Evolutionary conservation across 2,888 invertebrate genomes (phyloP).

Genomic region (Pristionchus japonicus): DNA sequence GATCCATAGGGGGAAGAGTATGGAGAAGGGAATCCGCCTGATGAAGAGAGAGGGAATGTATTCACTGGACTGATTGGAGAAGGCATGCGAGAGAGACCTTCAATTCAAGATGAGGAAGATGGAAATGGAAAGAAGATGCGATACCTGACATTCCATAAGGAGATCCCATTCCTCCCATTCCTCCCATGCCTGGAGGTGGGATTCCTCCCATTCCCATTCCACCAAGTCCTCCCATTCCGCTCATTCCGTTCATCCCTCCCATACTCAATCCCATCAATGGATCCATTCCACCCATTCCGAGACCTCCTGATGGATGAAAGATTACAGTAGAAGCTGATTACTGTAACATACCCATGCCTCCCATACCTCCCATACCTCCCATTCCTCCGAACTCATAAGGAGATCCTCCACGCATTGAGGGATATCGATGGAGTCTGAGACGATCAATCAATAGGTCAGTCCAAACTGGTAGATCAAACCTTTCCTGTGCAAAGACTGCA

Average conservation of each 20-base stretch:
- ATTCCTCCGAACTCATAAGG: constrained; percentile 26
- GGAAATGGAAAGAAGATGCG: not conserved
- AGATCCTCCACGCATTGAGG: not conserved
- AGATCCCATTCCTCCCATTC: constrained; percentile 3
- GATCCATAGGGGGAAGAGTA: not conserved
- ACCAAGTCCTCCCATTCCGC: no score
- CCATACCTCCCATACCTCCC: constrained; percentile 40
- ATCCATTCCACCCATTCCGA: constrained; percentile 21
- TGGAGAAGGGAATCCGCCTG: constrained; percentile 26
- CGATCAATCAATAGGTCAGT: not conserved
- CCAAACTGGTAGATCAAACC: not conserved
- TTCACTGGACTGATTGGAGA: constrained; percentile 41
- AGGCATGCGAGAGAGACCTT: constrained; percentile 6
- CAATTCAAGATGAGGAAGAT: not conserved
- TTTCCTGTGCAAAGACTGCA: not conserved
- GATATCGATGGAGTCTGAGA: not conserved
- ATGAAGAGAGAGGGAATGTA: constrained; percentile 27
- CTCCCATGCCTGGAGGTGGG: not conserved
- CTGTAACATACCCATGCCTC: constrained; percentile 3
- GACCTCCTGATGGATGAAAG: not conserved
- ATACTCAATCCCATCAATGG: not conserved
- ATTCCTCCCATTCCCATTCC: constrained; percentile 6
- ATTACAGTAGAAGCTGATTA: not conserved
- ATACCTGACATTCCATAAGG: constrained; percentile 28
- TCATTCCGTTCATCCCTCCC: constrained; percentile 15